Conservation (phyloP, 2,888 invertebrate species). For the Agonopterix arenella region DNA sequence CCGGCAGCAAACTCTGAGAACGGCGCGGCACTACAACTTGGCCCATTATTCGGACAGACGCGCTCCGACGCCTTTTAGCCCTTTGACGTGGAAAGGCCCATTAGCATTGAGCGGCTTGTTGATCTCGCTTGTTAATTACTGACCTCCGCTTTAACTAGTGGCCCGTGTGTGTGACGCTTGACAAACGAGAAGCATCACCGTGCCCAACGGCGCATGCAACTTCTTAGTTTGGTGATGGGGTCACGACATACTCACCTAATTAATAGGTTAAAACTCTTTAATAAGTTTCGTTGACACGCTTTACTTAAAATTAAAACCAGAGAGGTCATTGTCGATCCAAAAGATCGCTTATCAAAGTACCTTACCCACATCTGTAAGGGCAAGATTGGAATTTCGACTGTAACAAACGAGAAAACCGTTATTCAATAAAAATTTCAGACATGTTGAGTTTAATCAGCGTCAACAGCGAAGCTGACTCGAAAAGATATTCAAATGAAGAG, state of each 20-base stretch:
- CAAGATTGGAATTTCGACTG: conserved; percentile 2
- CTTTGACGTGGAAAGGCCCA: conserved; percentile 72
- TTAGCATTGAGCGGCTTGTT: conserved; percentile 71
- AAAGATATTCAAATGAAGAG: conserved; percentile 57
- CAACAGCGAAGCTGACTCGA: conserved; percentile 39
- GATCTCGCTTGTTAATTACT: conserved; percentile 70
- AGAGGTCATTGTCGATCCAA: too few species aligned
- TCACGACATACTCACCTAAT: too few species aligned
- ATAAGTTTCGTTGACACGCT: too few species aligned
- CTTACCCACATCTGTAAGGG: too few species aligned
- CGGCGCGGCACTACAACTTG: conserved; percentile 48
- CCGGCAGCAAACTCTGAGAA: background rate
- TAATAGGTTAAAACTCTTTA: too few species aligned
- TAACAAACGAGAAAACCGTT: conserved; percentile 7
- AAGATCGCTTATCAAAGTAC: too few species aligned
- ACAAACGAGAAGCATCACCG: conserved; percentile 21
- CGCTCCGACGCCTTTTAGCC: conserved; percentile 70
- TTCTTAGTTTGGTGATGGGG: too few species aligned
- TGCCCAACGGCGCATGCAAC: background rate
- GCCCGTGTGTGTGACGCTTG: conserved; percentile 28
- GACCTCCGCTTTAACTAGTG: conserved; percentile 55
- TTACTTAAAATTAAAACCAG: too few species aligned
- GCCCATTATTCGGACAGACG: conserved; percentile 71
- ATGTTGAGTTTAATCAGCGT: conserved; percentile 53
- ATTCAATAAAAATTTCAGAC: conserved; percentile 28